These are phyloP conservation scores for Sogatella furcifera DNA, from an alignment of 1,140 invertebrate species.

Conservation along the genomic window DNA sequence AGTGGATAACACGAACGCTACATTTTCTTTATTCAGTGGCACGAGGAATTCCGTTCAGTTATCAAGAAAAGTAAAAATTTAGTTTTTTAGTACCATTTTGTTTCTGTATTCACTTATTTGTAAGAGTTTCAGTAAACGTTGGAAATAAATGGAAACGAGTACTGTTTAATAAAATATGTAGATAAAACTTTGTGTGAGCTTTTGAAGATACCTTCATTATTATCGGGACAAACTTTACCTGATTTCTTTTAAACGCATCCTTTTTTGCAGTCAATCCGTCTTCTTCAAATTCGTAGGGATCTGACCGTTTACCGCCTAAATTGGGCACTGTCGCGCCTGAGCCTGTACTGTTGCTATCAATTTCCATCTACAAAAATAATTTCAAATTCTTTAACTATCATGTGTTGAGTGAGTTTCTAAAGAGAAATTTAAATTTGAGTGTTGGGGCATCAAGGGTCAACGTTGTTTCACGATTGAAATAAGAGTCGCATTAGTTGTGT, in stretches of 20 bases:
- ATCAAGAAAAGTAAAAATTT: no score
- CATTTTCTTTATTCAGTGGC: no score
- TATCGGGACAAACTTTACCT: slow-evolving; percentile 23
- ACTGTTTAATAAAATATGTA: no score
- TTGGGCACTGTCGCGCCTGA: slow-evolving; percentile 11
- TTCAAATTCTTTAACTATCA: slow-evolving; percentile 1
- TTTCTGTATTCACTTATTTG: no score
- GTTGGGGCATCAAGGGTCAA: neutral
- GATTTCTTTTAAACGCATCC: no score
- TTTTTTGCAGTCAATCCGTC: slow-evolving; percentile 27
- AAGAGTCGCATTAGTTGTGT: no score
- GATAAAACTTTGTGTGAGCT: neutral
- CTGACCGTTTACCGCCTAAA: slow-evolving; percentile 35
- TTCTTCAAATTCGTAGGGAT: slow-evolving; percentile 63
- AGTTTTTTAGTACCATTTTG: no score
- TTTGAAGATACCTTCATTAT: slow-evolving; percentile 26
- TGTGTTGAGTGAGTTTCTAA: neutral
- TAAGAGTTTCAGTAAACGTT: neutral
- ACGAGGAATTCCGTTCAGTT: no score
- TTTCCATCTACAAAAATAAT: slow-evolving; percentile 30
- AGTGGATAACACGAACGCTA: no score
- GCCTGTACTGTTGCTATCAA: slow-evolving; percentile 19
- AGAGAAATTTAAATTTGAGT: slow-evolving; percentile 4
- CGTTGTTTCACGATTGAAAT: no score
- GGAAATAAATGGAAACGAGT: neutral